Evolutionary conservation across 2,113 vertebrate genomes (phyloP).

Genomic region (Plotosus lineatus): DNA sequence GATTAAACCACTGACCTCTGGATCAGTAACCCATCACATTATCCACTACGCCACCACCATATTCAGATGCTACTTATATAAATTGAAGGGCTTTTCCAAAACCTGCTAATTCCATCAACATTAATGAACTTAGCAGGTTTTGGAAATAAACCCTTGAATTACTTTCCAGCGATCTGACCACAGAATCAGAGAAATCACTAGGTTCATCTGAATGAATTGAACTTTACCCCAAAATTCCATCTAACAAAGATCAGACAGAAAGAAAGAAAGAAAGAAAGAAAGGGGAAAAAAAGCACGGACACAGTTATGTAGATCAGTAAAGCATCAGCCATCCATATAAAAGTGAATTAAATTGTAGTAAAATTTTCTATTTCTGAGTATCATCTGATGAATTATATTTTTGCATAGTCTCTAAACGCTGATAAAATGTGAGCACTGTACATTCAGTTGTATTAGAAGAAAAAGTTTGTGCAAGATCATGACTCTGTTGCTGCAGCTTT

Average conservation of each 20-base stretch:
- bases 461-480: slow-evolving; percentile 1
- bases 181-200: background rate
- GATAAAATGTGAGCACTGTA: background rate
- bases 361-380: background rate
- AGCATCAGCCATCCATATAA: background rate
- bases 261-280: background rate
- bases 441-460: slow-evolving; percentile 15
- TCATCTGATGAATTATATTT: background rate
- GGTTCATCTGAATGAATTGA: background rate
- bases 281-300: background rate
- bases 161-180: background rate
- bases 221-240: background rate
- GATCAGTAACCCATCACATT: too few relatives aligned
- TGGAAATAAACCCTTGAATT: too few relatives aligned
- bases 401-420: slow-evolving; percentile 1
- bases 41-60: too few relatives aligned
- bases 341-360: background rate
- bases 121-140: too few relatives aligned
- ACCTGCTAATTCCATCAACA: too few relatives aligned
- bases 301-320: background rate
- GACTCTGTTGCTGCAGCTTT: background rate
- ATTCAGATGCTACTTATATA: too few relatives aligned
- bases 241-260: background rate
- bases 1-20: too few relatives aligned
- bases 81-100: too few relatives aligned